phyloP scores from a whole-genome alignment of 1,140 invertebrate species.

The Drosophila albomicans region DNA sequence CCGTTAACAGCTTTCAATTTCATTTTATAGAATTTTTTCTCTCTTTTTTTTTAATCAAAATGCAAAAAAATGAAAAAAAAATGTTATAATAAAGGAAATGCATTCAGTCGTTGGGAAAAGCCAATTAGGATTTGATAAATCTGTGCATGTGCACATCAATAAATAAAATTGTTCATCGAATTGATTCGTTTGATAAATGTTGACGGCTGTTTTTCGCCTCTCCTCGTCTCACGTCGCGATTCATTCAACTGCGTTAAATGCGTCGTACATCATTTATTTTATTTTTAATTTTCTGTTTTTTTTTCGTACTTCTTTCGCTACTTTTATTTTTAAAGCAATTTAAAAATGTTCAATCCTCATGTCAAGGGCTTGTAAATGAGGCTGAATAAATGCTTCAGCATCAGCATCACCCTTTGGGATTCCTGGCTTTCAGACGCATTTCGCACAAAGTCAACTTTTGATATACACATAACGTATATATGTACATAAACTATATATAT shows the following conservation, averaged over 20 bases:
- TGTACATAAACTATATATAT: slow-evolving; percentile 38
- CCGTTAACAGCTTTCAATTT: slow-evolving; percentile 6
- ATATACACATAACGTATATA: too few relatives aligned
- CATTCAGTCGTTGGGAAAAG: slow-evolving; percentile 27
- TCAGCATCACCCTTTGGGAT: slow-evolving; percentile 34
- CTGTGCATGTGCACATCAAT: slow-evolving; percentile 38
- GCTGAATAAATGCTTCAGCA: slow-evolving; percentile 9
- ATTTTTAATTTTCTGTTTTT: not conserved
- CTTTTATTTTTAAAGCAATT: slow-evolving; percentile 14
- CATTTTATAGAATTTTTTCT: not conserved
- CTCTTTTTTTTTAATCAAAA: not conserved
- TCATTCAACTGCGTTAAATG: slow-evolving; percentile 32
- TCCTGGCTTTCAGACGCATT: slow-evolving; percentile 27
- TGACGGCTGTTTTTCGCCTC: not conserved
- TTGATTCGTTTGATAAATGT: slow-evolving; percentile 16
- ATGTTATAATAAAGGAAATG: slow-evolving; percentile 4
- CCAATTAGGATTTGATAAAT: slow-evolving; percentile 49
- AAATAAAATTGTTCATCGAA: slow-evolving; percentile 29
- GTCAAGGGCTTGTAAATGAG: slow-evolving; percentile 39
- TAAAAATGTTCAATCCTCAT: slow-evolving; percentile 7
- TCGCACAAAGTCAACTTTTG: slow-evolving; percentile 54
- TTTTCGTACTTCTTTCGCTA: too few relatives aligned
- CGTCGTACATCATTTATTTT: slow-evolving; percentile 6
- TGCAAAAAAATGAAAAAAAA: not conserved
- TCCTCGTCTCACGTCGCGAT: not conserved